phyloP scores from a whole-genome alignment of 2,888 invertebrate species.

The Syritta pipiens region DNA sequence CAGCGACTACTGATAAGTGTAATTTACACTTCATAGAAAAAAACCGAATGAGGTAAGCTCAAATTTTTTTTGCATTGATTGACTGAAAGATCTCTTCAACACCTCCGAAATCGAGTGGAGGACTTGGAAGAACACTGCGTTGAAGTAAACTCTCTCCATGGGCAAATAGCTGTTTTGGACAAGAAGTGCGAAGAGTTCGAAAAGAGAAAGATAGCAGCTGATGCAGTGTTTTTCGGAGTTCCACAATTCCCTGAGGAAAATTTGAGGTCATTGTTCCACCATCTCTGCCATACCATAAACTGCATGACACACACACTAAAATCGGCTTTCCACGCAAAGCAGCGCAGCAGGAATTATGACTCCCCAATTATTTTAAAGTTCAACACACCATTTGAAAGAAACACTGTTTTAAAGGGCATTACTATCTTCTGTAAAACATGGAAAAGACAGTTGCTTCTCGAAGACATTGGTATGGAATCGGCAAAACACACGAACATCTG shows the following conservation, averaged over 20 bases:
- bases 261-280: constrained; percentile 5
- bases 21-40: no score
- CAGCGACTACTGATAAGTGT: no score
- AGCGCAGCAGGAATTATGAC: not conserved
- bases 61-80: no score
- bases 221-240: constrained; percentile 1
- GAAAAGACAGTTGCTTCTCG: not conserved
- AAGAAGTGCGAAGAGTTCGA: constrained; percentile 7
- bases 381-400: not conserved
- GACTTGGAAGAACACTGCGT: not conserved
- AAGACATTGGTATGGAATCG: not conserved
- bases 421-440: not conserved
- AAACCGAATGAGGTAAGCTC: no score
- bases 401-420: not conserved
- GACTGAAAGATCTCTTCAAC: not conserved
- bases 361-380: not conserved
- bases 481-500: not conserved
- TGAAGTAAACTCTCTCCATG: not conserved
- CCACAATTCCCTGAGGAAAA: not conserved
- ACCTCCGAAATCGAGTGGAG: not conserved
- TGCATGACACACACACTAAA: not conserved
- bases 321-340: not conserved
- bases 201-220: constrained; percentile 3
- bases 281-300: constrained; percentile 10
- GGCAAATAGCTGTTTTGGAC: not conserved